Conservation (phyloP, 1,140 invertebrate species). For the Drosophila lacteicornis region DNA sequence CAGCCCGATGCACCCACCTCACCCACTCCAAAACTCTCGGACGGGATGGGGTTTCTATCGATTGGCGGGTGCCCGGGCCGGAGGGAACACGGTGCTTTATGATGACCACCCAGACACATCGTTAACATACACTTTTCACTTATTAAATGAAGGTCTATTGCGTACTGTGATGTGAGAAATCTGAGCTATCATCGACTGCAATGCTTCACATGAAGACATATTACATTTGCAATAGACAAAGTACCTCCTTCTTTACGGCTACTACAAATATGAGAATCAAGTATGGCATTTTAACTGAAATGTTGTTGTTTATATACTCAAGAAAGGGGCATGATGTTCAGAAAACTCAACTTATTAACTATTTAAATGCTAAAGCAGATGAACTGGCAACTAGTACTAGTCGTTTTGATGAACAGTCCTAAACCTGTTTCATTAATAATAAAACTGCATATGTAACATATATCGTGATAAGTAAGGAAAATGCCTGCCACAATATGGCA, state of each 20-base stretch:
- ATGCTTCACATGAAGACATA: not conserved
- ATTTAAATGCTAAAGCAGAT: not conserved
- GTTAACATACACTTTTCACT: not conserved
- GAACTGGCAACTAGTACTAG: too few species aligned
- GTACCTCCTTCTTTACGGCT: too few species aligned
- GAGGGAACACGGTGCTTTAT: not conserved
- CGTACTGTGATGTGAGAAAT: not conserved
- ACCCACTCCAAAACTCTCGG: constrained; percentile 13
- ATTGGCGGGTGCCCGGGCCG: not conserved
- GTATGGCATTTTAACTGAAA: too few species aligned
- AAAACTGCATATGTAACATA: not conserved
- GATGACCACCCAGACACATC: not conserved
- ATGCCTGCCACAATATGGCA: not conserved
- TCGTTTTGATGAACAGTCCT: not conserved
- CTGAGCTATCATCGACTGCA: not conserved
- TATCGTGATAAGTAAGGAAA: not conserved
- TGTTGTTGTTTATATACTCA: not conserved
- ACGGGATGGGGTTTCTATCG: constrained; percentile 13
- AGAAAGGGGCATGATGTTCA: too few species aligned
- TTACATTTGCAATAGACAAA: too few species aligned
- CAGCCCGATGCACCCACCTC: constrained; percentile 40
- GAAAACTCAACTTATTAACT: not conserved
- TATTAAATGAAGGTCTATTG: not conserved
- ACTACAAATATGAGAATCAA: too few species aligned
- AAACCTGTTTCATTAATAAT: constrained; percentile 1